Base-by-base conservation (phyloP, 2,888 invertebrate species). In the Vannuccia rotundouncinata region DNA sequence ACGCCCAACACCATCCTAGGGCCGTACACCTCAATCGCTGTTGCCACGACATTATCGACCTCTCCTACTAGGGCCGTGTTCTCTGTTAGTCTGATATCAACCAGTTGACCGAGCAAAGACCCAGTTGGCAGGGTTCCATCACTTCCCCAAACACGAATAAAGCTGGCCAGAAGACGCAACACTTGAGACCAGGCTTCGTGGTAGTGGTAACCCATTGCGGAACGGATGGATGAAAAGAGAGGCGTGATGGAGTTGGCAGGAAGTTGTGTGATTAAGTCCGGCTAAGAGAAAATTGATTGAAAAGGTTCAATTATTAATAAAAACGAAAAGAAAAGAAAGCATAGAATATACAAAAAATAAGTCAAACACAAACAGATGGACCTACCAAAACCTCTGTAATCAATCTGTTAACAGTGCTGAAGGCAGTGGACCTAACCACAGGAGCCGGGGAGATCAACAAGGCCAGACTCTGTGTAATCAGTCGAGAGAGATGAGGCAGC, bases 101-200 rank as follows among this genome's bases (percentile, higher is more conserved):
- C 66, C 5, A 66, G 66, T 22, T 66, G 66, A 27, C 2, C 22
- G 22, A 66, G 22, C 22, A 66, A 27, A 22, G 66, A 66, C 25
- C 66, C 25, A 66, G 66, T 22, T 5, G 66, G 22, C 22, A 66
- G 10, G 17, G 2, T 22, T 22, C 66, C 66, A 66, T 66, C 66
- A n/a, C 66, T 10, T 2, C 75, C 75, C 75, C 75, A 75, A 1
- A 75, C 75, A 29, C 31, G 29, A 2, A 75, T 10, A 75, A 75
- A 31, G 31, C 29, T 2, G 75, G 75, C 75, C 13, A 75, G 29
- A 2, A 75, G 75, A n/a, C 31, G 29, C 5, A 75, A 22, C 2
- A 75, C 75, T 29, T 75, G 75, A 27, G 75, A 29, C 75, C 75
- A 75, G 1, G 75, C 28, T n/a, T 29, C 29, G 31, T 31, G 30